Evolutionary conservation across 2,113 vertebrate genomes (phyloP).

Genomic region (Myiagra hebetior): DNA sequence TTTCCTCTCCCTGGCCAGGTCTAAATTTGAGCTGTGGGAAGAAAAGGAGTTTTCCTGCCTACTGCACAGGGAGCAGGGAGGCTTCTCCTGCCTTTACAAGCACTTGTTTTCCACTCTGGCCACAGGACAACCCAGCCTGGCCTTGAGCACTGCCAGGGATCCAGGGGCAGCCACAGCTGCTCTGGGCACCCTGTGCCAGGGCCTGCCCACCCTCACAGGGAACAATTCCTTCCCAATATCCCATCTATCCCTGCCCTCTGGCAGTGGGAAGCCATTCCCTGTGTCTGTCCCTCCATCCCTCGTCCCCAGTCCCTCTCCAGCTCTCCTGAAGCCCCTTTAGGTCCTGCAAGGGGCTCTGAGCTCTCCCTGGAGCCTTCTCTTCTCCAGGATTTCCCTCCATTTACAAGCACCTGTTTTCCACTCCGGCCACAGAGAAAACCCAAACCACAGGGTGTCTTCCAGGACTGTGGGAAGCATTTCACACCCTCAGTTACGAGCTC

Average conservation of each 20-base stretch:
- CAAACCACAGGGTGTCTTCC: too few species aligned
- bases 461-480: too few species aligned
- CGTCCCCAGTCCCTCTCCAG: neutral
- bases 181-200: neutral
- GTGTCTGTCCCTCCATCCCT: fast-evolving
- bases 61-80: neutral
- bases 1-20: fast-evolving
- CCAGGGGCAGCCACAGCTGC: neutral
- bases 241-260: neutral
- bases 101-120: fast-evolving
- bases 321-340: neutral
- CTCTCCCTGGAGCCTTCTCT: fast-evolving
- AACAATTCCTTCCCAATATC: neutral
- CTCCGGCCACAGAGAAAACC: too few species aligned
- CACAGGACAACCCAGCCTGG: neutral
- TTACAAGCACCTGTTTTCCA: too few species aligned
- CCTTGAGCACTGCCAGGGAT: neutral
- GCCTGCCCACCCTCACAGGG: neutral
- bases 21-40: too few species aligned
- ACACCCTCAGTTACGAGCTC: too few species aligned
- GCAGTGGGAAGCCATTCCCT: neutral
- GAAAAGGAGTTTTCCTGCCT: neutral
- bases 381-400: neutral
- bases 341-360: fast-evolving
- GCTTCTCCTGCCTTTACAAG: neutral